These are phyloP conservation scores for Malthinus seriepunctatus DNA, from an alignment of 2,888 invertebrate species.

Conservation along the genomic window DNA sequence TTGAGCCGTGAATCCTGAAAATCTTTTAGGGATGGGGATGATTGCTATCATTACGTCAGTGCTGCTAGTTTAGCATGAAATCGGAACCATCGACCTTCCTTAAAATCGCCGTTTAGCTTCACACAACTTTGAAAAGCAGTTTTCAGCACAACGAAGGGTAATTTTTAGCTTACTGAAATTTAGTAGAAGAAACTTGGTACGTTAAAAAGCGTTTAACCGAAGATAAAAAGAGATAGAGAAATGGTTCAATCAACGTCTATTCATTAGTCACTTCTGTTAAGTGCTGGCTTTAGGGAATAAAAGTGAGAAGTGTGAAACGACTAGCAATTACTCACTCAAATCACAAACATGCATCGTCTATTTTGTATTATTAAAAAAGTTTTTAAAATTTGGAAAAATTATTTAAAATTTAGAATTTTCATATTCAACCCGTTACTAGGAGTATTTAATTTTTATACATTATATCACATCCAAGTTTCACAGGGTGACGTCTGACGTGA, in stretches of 20 bases:
- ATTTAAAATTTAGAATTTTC: too few relatives aligned
- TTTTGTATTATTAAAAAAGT: too few relatives aligned
- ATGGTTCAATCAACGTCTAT: constrained; percentile 45
- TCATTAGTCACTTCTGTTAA: constrained; percentile 36
- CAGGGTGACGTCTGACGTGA: too few relatives aligned
- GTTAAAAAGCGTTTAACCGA: constrained; percentile 8
- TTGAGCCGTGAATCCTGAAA: constrained; percentile 35
- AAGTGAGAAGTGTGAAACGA: constrained; percentile 20
- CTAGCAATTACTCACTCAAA: constrained; percentile 3
- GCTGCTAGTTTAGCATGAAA: constrained; percentile 26
- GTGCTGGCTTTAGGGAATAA: constrained; percentile 23
- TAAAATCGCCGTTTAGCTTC: constrained; percentile 16
- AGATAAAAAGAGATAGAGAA: constrained; percentile 27
- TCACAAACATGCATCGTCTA: too few relatives aligned
- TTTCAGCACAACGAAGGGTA: constrained; percentile 16
- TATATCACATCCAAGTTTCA: too few relatives aligned
- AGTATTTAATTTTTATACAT: too few relatives aligned
- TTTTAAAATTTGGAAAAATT: too few relatives aligned
- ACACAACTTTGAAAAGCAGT: constrained; percentile 18
- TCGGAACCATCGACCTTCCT: constrained; percentile 22
- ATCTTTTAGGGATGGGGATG: constrained; percentile 32
- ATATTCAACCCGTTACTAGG: too few relatives aligned
- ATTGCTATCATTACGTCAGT: constrained; percentile 36
- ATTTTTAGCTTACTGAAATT: constrained; percentile 15
- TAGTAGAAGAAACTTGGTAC: constrained; percentile 7